Conservation (phyloP, 2,113 vertebrate species). For the Campylomormyrus tamandua region DNA sequence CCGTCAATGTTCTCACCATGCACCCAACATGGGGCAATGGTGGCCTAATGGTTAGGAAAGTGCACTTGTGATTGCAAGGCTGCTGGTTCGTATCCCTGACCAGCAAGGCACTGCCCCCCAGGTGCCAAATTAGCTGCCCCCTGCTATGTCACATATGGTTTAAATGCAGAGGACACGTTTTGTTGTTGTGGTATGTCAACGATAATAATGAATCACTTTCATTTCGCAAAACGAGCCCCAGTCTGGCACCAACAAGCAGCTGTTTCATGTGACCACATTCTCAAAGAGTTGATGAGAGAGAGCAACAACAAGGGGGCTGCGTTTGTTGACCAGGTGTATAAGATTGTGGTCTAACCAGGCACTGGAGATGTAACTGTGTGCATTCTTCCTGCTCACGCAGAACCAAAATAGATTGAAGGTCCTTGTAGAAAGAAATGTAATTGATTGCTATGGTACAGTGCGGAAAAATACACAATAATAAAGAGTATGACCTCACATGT, state of each 20-base stretch:
- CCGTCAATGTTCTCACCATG: not conserved
- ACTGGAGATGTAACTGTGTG: not conserved
- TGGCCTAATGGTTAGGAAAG: not conserved
- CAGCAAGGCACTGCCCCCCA: not conserved
- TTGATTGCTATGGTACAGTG: not conserved
- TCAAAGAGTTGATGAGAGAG: not conserved
- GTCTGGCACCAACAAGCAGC: not conserved
- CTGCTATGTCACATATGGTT: not conserved
- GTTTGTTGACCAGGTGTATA: not conserved
- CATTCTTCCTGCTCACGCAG: not conserved
- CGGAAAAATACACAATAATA: not conserved
- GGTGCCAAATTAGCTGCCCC: not conserved
- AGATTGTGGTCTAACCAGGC: not conserved
- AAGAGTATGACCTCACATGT: not conserved
- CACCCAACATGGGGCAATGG: not conserved
- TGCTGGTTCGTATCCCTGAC: not conserved
- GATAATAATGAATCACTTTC: not conserved
- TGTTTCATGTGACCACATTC: not conserved
- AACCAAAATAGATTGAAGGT: not conserved
- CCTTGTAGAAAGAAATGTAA: not conserved
- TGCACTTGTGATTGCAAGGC: not conserved
- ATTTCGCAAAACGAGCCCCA: not conserved
- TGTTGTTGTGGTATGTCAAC: not conserved
- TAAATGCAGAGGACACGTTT: not conserved
- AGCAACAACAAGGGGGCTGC: not conserved